These are phyloP conservation scores for Aplochiton taeniatus DNA, from an alignment of 2,797 vertebrate genomes.

Conservation along the genomic window DNA sequence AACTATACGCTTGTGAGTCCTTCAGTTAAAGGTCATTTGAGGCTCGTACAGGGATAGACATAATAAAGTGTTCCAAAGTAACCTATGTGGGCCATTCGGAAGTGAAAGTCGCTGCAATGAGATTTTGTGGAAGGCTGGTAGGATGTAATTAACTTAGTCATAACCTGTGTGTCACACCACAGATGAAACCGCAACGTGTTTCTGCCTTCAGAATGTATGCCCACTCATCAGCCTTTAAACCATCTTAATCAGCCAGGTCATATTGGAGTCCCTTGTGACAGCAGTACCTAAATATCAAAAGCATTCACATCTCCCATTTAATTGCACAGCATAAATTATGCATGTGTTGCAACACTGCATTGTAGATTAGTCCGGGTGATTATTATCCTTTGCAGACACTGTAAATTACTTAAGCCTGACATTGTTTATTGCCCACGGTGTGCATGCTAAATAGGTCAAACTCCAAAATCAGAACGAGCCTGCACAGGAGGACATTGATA, in stretches of 20 bases:
- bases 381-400: conserved; percentile 38
- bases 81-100: no score
- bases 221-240: conserved; percentile 21
- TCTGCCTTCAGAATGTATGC: conserved; percentile 11
- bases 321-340: conserved; percentile 47
- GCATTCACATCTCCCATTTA: conserved; percentile 22
- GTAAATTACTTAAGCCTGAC: conserved; percentile 49
- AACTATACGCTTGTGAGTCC: no score
- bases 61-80: no score
- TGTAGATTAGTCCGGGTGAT: conserved; percentile 22
- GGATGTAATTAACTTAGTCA: no score
- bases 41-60: no score
- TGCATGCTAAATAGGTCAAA: conserved; percentile 49
- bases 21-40: no score
- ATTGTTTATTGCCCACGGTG: conserved; percentile 40
- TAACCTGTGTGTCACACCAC: no score
- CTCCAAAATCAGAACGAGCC: conserved; percentile 33
- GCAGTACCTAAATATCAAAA: conserved; percentile 9
- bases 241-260: conserved; percentile 1
- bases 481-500: conserved; percentile 29
- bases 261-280: conserved; percentile 7
- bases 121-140: no score
- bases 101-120: no score
- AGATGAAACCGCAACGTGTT: conserved; percentile 13
- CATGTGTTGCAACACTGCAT: conserved; percentile 30